phyloP scores from a whole-genome alignment of 2,888 invertebrate genomes.

The Amiota minor region DNA sequence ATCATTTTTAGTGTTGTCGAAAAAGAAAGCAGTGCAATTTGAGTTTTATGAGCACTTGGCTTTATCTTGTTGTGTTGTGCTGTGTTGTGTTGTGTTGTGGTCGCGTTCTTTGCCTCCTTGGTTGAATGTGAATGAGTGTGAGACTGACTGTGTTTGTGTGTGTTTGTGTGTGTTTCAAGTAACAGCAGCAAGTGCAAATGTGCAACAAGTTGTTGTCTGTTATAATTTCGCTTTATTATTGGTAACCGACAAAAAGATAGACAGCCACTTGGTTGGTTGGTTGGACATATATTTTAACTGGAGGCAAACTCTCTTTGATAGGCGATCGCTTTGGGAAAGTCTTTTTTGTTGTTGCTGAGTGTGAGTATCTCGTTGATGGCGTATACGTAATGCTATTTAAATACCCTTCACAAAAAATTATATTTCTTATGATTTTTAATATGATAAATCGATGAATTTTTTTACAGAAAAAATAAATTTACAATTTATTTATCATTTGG shows the following conservation, averaged over 20 bases:
- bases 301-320: too few relatives aligned
- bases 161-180: not conserved
- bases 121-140: not conserved
- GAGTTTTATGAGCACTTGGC: constrained; percentile 17
- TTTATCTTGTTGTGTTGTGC: not conserved
- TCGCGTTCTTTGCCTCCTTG: not conserved
- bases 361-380: not conserved
- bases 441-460: too few relatives aligned
- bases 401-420: not conserved
- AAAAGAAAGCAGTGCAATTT: constrained; percentile 51
- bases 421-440: not conserved
- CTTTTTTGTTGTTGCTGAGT: not conserved
- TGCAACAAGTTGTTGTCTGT: constrained; percentile 46
- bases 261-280: too few relatives aligned
- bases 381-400: constrained; percentile 14
- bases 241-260: not conserved
- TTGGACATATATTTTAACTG: too few relatives aligned
- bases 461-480: too few relatives aligned
- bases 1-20: constrained; percentile 53
- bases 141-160: not conserved
- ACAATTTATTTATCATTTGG: too few relatives aligned
- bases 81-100: not conserved
- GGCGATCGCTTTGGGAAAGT: too few relatives aligned
- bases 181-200: constrained; percentile 53
- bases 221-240: constrained; percentile 47